These are phyloP conservation scores for Agrotis puta DNA, from an alignment of 2,888 invertebrate genomes.

Conservation along the genomic window DNA sequence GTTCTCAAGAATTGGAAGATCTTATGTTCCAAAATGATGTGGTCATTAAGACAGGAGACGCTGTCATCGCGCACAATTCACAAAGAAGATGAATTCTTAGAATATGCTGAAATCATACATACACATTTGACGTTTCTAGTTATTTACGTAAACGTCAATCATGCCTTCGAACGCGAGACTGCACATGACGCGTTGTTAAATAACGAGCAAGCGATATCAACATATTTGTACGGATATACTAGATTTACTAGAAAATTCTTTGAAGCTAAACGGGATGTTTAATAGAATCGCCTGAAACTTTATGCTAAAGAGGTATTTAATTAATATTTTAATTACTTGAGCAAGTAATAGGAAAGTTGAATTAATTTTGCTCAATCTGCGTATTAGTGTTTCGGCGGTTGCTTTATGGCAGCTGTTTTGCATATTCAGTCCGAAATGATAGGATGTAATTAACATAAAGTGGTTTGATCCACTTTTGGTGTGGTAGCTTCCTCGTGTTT, in stretches of 20 bases:
- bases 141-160: conserved; percentile 36
- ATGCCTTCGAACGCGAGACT: conserved; percentile 23
- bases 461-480: neutral
- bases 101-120: neutral
- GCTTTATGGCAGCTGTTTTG: conserved; percentile 39
- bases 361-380: conserved; percentile 55
- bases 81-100: too few relatives aligned
- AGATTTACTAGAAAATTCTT: conserved; percentile 28
- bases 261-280: conserved; percentile 24
- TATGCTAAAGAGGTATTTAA: conserved; percentile 58
- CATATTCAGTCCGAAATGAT: conserved; percentile 29
- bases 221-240: conserved; percentile 4
- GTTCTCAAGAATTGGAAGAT: too few relatives aligned
- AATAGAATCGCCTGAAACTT: conserved; percentile 51
- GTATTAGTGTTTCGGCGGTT: conserved; percentile 54
- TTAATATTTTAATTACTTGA: conserved; percentile 62
- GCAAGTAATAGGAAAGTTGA: conserved; percentile 50
- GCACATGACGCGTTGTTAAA: conserved; percentile 52
- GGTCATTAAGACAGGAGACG: too few relatives aligned
- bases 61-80: too few relatives aligned
- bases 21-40: too few relatives aligned
- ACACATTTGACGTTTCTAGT: neutral
- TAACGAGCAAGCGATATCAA: conserved; percentile 43
- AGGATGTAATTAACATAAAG: conserved; percentile 17
- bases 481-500: neutral